Evolutionary conservation across 1,140 invertebrate species (phyloP).

Genomic region (Halictus rubicundus): DNA sequence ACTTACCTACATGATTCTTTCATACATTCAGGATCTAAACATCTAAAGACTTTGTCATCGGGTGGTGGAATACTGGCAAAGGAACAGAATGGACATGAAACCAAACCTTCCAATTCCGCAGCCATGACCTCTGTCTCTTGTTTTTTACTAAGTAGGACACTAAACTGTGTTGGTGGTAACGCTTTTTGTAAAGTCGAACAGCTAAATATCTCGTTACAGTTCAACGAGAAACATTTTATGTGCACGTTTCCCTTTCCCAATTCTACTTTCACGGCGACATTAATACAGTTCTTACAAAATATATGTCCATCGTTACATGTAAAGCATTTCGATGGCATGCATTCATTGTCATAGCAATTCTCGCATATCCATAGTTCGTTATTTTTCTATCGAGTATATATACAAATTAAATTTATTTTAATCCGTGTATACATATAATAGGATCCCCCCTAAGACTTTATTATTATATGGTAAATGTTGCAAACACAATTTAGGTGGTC

Average conservation of each 20-base stretch:
- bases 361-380: slow-evolving; percentile 78
- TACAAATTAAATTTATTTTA: slow-evolving; percentile 20
- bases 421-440: not conserved
- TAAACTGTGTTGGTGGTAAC: slow-evolving; percentile 81
- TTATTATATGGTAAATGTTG: no score
- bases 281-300: slow-evolving; percentile 83
- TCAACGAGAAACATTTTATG: slow-evolving; percentile 79
- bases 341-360: slow-evolving; percentile 84
- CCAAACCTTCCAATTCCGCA: slow-evolving; percentile 83
- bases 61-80: slow-evolving; percentile 83
- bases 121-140: slow-evolving; percentile 83
- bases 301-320: slow-evolving; percentile 82
- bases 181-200: slow-evolving; percentile 79
- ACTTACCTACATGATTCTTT: slow-evolving; percentile 83
- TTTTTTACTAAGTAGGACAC: slow-evolving; percentile 79
- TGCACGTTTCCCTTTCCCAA: slow-evolving; percentile 81
- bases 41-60: slow-evolving; percentile 84
- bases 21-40: slow-evolving; percentile 84
- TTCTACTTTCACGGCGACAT: slow-evolving; percentile 78
- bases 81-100: slow-evolving; percentile 84
- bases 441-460: no score
- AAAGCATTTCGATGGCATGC: slow-evolving; percentile 82
- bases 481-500: not conserved
- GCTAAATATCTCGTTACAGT: slow-evolving; percentile 78
- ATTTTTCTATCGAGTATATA: slow-evolving; percentile 68